phyloP scores from a whole-genome alignment of 2,888 invertebrate species.

The Cremastinae sp. region DNA sequence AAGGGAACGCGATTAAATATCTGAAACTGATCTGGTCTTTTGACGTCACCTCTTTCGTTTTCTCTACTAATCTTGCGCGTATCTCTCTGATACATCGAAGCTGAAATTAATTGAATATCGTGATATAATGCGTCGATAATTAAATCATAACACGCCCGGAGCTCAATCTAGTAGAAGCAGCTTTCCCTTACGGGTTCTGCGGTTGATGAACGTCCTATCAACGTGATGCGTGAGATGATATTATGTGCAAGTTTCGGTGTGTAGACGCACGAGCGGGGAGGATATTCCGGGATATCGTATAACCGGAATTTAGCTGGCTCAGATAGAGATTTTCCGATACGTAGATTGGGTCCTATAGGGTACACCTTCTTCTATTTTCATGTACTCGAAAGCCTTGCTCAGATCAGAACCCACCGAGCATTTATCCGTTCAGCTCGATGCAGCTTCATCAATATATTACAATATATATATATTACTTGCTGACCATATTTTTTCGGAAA shows the following conservation, averaged over 20 bases:
- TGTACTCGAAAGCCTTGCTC: neutral
- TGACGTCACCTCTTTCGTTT: conserved; percentile 8
- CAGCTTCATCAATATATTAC: no score
- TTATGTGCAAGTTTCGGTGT: conserved; percentile 14
- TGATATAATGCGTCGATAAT: conserved; percentile 64
- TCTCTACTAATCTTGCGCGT: conserved; percentile 28
- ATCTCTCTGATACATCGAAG: conserved; percentile 34
- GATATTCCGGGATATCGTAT: conserved; percentile 25
- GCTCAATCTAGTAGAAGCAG: conserved; percentile 51
- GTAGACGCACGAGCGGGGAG: conserved; percentile 1
- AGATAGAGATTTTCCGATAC: conserved; percentile 29
- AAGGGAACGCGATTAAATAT: conserved; percentile 39
- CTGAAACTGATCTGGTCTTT: conserved; percentile 44
- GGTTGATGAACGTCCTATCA: conserved; percentile 53
- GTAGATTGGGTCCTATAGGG: neutral
- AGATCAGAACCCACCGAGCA: no score
- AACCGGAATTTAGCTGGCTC: conserved; percentile 18
- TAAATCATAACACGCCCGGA: conserved; percentile 62
- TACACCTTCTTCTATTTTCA: neutral
- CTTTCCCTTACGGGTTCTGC: conserved; percentile 35
- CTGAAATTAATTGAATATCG: conserved; percentile 64
- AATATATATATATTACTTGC: no score
- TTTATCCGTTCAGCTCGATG: no score
- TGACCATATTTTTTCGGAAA: no score
- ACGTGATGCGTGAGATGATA: conserved; percentile 40